A percentile compares a stretch with the other conserved stretches of the same genome.
phyloP scores from a whole-genome alignment of 1,140 invertebrate species.

The Lepidurus apus region DNA sequence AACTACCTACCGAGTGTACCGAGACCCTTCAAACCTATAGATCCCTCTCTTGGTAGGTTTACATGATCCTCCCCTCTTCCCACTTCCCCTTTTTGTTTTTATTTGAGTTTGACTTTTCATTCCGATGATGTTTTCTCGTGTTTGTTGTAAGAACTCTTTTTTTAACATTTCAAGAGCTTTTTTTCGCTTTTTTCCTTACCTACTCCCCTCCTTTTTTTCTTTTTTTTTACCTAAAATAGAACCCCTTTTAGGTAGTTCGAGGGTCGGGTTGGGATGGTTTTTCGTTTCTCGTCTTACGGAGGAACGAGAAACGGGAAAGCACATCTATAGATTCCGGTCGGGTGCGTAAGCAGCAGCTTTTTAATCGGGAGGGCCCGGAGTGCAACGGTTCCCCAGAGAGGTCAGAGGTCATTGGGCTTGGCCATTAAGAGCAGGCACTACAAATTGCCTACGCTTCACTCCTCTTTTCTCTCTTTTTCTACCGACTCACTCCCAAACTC shows the following conservation, averaged over 20 bases:
- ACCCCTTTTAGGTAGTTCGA: background rate
- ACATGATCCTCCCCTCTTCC: too few relatives aligned
- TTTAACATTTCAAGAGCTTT: too few relatives aligned
- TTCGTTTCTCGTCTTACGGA: background rate
- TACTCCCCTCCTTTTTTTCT: too few relatives aligned
- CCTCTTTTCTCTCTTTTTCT: background rate
- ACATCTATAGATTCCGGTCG: slow-evolving; percentile 18
- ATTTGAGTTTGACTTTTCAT: too few relatives aligned
- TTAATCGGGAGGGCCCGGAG: slow-evolving; percentile 20
- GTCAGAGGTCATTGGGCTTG: slow-evolving; percentile 17
- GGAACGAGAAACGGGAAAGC: background rate
- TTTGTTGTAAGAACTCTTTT: too few relatives aligned
- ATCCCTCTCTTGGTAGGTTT: too few relatives aligned
- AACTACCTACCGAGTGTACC: too few relatives aligned
- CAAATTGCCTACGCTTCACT: slow-evolving; percentile 21
- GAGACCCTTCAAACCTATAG: too few relatives aligned
- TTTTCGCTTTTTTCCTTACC: too few relatives aligned
- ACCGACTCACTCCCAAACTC: slow-evolving; percentile 5
- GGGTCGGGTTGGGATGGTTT: background rate
- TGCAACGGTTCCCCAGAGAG: slow-evolving; percentile 11
- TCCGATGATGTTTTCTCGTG: too few relatives aligned
- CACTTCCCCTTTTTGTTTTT: too few relatives aligned
- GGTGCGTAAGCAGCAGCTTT: slow-evolving; percentile 20
- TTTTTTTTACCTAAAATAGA: too few relatives aligned
- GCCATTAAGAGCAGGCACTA: slow-evolving; percentile 6